phyloP scores from a whole-genome alignment of 1,140 invertebrate species.

The Stegodyphus mimosarum region DNA sequence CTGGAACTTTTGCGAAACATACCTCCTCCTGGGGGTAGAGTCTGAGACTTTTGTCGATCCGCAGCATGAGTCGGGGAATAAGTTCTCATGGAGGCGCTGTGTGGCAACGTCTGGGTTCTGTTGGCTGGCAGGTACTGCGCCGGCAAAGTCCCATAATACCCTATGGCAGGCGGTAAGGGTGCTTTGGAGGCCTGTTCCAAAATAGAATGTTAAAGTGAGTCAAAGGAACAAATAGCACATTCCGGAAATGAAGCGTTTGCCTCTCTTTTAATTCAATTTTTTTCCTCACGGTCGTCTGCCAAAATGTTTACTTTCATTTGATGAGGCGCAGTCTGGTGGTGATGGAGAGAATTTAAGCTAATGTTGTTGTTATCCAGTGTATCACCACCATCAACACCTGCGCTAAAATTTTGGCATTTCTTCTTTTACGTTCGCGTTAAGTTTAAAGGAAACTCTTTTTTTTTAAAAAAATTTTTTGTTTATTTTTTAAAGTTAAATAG shows the following conservation, averaged over 20 bases:
- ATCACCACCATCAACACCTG: too few species aligned
- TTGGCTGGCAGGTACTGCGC: constrained; percentile 66
- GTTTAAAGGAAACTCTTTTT: too few species aligned
- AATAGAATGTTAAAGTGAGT: constrained; percentile 28
- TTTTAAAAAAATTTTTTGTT: too few species aligned
- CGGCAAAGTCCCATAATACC: constrained; percentile 67
- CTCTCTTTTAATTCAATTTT: not conserved
- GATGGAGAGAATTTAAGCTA: not conserved
- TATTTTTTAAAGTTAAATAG: too few species aligned
- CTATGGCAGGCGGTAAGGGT: constrained; percentile 44
- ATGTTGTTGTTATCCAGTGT: too few species aligned
- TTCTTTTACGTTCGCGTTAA: too few species aligned
- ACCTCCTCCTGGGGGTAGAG: constrained; percentile 59
- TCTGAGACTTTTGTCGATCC: constrained; percentile 55
- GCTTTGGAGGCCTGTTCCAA: constrained; percentile 49
- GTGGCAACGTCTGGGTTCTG: constrained; percentile 73
- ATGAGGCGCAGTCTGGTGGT: not conserved
- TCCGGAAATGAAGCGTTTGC: constrained; percentile 14
- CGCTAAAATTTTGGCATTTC: too few species aligned
- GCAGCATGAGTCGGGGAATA: constrained; percentile 72
- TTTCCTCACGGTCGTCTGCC: not conserved
- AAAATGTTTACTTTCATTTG: not conserved
- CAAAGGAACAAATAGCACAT: constrained; percentile 39
- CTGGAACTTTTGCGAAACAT: constrained; percentile 1
- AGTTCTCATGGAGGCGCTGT: constrained; percentile 75